phyloP scores from a whole-genome alignment of 2,797 vertebrate species.

The Apogon hyalosoma region DNA sequence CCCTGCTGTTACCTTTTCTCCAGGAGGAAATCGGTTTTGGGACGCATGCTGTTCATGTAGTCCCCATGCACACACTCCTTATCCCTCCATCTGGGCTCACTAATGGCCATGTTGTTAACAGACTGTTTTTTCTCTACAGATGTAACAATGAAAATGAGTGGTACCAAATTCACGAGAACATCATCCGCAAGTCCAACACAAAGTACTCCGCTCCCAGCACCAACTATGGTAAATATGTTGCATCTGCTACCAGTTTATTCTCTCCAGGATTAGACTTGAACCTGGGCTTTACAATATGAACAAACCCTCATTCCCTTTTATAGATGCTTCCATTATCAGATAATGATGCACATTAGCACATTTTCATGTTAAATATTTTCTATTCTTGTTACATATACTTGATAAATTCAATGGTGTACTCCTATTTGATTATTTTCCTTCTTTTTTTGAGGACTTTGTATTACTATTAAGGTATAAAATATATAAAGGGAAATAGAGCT shows the following conservation, averaged over 20 bases:
- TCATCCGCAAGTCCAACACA: constrained; percentile 98
- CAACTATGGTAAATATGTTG: constrained; percentile 91
- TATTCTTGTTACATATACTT: too few species aligned
- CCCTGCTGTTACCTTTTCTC: constrained; percentile 80
- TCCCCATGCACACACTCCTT: constrained; percentile 60
- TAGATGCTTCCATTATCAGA: too few species aligned
- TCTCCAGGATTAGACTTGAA: not conserved
- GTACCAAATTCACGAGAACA: constrained; percentile 98
- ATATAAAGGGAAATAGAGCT: too few species aligned
- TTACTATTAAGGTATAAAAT: too few species aligned
- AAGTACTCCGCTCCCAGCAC: constrained; percentile 98
- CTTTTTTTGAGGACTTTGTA: too few species aligned
- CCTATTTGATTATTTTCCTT: too few species aligned
- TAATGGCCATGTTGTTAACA: constrained; percentile 67
- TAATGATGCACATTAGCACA: too few species aligned
- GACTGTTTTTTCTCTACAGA: constrained; percentile 82
- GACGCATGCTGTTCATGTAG: constrained; percentile 78
- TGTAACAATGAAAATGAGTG: constrained; percentile 99
- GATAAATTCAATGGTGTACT: too few species aligned
- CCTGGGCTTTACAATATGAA: too few species aligned
- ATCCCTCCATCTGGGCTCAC: constrained; percentile 72
- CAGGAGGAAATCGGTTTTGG: constrained; percentile 78
- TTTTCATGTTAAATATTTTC: too few species aligned
- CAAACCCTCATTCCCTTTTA: too few species aligned
- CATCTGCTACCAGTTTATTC: not conserved